Evolutionary conservation across 2,888 invertebrate genomes (phyloP).

Genomic region (Sinopyrophorus schimmeli): DNA sequence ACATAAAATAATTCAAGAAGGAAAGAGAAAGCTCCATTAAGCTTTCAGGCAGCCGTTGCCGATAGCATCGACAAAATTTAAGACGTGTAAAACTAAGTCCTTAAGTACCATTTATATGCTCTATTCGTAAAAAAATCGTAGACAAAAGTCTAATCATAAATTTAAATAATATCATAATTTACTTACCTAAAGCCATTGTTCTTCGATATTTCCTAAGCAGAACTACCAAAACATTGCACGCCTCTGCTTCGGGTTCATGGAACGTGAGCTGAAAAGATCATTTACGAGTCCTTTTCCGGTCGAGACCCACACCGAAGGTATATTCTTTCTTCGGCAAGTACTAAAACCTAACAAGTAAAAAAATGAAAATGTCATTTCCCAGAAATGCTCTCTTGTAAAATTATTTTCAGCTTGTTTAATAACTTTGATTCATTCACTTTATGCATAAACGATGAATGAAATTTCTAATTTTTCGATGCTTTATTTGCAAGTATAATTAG

Average conservation of each 20-base stretch:
- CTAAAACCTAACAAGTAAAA: constrained; percentile 19
- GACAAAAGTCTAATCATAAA: constrained; percentile 38
- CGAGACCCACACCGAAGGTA: constrained; percentile 8
- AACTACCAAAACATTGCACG: constrained; percentile 29
- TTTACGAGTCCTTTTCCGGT: constrained; percentile 30
- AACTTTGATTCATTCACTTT: constrained; percentile 22
- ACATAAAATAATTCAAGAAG: no score
- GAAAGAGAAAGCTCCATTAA: no score
- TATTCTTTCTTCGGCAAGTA: constrained; percentile 6
- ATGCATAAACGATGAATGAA: constrained; percentile 33
- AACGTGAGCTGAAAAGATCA: constrained; percentile 39
- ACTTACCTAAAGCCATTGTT: constrained; percentile 53
- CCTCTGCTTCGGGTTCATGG: constrained; percentile 26
- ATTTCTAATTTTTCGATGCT: constrained; percentile 27
- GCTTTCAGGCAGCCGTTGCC: neutral
- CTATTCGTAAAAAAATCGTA: constrained; percentile 15
- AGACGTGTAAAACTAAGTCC: constrained; percentile 1
- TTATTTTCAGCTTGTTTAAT: no score
- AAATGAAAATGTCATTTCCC: constrained; percentile 2
- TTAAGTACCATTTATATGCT: constrained; percentile 17
- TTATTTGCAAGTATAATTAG: constrained; percentile 38
- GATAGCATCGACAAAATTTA: constrained; percentile 5
- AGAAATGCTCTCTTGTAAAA: constrained; percentile 2
- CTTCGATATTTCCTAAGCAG: constrained; percentile 31
- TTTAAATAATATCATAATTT: constrained; percentile 46